These are phyloP conservation scores for Hydractinia symbiolongicarpus DNA, from an alignment of 30 jellyfish, hydroid and myxozoan species.

Conservation along the genomic window DNA sequence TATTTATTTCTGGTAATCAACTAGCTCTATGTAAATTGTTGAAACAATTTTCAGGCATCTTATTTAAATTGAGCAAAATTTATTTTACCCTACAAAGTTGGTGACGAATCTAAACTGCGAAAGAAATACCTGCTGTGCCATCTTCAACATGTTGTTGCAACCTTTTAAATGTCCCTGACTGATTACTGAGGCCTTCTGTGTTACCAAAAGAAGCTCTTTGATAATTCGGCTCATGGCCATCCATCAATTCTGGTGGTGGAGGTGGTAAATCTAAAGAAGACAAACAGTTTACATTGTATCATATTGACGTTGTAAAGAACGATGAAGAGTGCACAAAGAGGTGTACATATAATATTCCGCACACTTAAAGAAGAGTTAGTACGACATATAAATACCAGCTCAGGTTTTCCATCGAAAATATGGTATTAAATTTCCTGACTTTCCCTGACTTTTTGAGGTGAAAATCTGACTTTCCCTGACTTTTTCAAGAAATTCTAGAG, in stretches of 20 bases:
- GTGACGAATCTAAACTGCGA: too few relatives aligned
- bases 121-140: conserved; percentile 48
- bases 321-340: not conserved
- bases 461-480: too few relatives aligned
- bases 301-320: not conserved
- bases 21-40: not conserved
- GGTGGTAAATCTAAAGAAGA: conserved; percentile 65
- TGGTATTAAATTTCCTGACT: too few relatives aligned
- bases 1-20: not conserved
- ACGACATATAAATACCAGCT: too few relatives aligned
- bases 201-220: not conserved
- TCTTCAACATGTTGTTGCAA: conserved; percentile 58
- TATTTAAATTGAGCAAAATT: too few relatives aligned
- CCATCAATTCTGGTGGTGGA: conserved; percentile 90
- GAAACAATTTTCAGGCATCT: not conserved
- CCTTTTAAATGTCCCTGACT: conserved; percentile 60
- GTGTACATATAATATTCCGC: not conserved
- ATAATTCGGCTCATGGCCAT: conserved; percentile 28
- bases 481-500: too few relatives aligned
- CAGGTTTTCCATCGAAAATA: too few relatives aligned
- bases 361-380: too few relatives aligned
- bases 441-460: too few relatives aligned
- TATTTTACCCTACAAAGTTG: too few relatives aligned
- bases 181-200: conserved; percentile 46
- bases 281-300: not conserved